Conservation (phyloP, 2,797 vertebrate genomes). For the Enteromius fasciolatus region DNA sequence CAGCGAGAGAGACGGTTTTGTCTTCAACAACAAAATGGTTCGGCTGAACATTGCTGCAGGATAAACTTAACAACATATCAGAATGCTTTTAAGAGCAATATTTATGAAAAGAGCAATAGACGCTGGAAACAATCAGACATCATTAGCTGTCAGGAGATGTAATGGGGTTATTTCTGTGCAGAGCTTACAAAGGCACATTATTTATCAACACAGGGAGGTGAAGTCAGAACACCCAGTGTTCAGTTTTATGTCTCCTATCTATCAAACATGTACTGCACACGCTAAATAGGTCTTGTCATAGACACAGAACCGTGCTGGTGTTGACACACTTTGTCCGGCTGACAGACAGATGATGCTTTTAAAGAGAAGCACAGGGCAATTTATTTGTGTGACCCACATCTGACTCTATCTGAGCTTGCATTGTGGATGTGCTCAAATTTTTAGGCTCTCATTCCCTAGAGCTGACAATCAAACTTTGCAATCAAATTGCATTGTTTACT, state of each 20-base stretch:
- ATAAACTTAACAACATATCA: constrained; percentile 1
- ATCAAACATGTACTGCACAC: constrained; percentile 71
- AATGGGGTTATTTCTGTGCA: background rate
- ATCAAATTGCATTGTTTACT: background rate
- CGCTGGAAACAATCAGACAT: constrained; percentile 23
- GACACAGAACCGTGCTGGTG: constrained; percentile 79
- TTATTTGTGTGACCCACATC: constrained; percentile 59
- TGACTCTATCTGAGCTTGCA: constrained; percentile 8
- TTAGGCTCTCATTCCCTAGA: background rate
- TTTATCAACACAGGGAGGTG: constrained; percentile 83
- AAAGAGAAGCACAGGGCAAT: constrained; percentile 63
- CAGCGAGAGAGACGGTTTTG: background rate
- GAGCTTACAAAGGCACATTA: constrained; percentile 60
- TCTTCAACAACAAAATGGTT: background rate
- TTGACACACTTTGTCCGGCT: constrained; percentile 70
- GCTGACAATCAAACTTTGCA: constrained; percentile 3
- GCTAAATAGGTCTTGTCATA: constrained; percentile 7
- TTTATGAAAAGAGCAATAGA: background rate
- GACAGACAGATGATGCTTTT: constrained; percentile 48
- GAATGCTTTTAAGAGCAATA: constrained; percentile 18
- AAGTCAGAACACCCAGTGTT: constrained; percentile 76
- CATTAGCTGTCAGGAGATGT: constrained; percentile 9
- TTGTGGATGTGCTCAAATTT: constrained; percentile 14
- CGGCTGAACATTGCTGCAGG: background rate
- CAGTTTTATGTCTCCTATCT: constrained; percentile 80